These are phyloP conservation scores for Brotula barbata DNA, from an alignment of 2,797 vertebrate genomes.

Conservation along the genomic window DNA sequence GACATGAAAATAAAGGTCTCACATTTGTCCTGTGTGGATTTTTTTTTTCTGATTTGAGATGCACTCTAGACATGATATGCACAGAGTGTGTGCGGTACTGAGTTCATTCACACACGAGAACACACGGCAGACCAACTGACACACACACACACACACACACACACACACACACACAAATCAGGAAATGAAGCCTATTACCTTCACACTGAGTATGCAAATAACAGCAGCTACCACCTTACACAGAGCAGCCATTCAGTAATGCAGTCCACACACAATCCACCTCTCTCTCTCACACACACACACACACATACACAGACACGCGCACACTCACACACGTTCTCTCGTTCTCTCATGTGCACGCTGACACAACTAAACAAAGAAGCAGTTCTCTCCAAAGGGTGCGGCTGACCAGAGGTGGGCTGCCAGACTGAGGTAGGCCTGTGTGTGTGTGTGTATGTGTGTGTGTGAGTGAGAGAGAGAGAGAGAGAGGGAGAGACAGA, in stretches of 20 bases:
- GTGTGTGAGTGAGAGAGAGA: background rate
- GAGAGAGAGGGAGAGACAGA: background rate
- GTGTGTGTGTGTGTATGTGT: constrained; percentile 14
- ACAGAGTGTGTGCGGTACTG: no score
- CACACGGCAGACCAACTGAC: background rate
- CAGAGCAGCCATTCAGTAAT: constrained; percentile 62
- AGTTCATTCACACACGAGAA: constrained; percentile 10
- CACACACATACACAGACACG: constrained; percentile 10
- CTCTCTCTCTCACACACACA: constrained; percentile 18
- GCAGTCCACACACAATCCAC: constrained; percentile 30
- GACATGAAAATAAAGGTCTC: background rate
- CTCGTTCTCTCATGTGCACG: constrained; percentile 1
- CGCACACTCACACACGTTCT: constrained; percentile 11
- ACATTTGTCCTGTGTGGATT: background rate
- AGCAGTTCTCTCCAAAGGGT: constrained; percentile 60
- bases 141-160: constrained; percentile 11
- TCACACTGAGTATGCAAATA: constrained; percentile 54
- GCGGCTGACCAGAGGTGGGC: constrained; percentile 59
- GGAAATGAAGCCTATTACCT: constrained; percentile 69
- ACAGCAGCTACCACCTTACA: constrained; percentile 48
- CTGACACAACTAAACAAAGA: constrained; percentile 56
- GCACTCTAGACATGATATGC: background rate
- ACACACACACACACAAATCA: constrained; percentile 26
- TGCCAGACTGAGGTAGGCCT: constrained; percentile 37
- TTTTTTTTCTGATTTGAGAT: background rate